These are phyloP conservation scores for Enteromius paludinosus DNA, from an alignment of 2,797 vertebrate species.

Conservation along the genomic window DNA sequence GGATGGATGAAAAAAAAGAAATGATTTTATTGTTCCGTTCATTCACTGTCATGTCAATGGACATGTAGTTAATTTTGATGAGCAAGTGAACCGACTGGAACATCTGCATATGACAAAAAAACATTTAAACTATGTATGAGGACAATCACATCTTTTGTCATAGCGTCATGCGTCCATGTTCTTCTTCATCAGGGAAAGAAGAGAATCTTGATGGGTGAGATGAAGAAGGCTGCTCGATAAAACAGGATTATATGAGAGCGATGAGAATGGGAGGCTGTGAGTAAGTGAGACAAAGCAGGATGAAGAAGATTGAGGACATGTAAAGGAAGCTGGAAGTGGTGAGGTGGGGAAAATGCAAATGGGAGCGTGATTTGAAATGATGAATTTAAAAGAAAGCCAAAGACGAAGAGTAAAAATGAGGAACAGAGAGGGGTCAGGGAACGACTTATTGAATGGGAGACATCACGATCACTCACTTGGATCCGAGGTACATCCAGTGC, in stretches of 20 bases:
- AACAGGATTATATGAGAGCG: constrained; percentile 33
- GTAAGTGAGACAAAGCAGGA: not conserved
- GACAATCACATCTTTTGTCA: constrained; percentile 11
- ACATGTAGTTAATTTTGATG: not conserved
- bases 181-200: not conserved
- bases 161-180: not conserved
- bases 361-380: constrained; percentile 21
- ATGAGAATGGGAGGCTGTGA: not conserved
- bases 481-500: constrained; percentile 89
- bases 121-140: not conserved
- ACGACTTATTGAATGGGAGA: not conserved
- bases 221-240: constrained; percentile 14
- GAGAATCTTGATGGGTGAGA: not conserved
- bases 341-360: constrained; percentile 34
- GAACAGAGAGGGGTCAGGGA: constrained; percentile 38
- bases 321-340: constrained; percentile 19
- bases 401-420: constrained; percentile 11
- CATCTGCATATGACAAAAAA: not conserved
- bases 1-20: constrained; percentile 15
- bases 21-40: constrained; percentile 12
- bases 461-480: constrained; percentile 84
- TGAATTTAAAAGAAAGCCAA: constrained; percentile 26
- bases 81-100: not conserved
- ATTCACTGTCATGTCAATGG: not conserved
- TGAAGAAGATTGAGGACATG: constrained; percentile 28